Evolutionary conservation across 2,797 vertebrate genomes (phyloP), one percentile per base, ranked within the genome.

Genomic region (Clarias laeviceps): DNA sequence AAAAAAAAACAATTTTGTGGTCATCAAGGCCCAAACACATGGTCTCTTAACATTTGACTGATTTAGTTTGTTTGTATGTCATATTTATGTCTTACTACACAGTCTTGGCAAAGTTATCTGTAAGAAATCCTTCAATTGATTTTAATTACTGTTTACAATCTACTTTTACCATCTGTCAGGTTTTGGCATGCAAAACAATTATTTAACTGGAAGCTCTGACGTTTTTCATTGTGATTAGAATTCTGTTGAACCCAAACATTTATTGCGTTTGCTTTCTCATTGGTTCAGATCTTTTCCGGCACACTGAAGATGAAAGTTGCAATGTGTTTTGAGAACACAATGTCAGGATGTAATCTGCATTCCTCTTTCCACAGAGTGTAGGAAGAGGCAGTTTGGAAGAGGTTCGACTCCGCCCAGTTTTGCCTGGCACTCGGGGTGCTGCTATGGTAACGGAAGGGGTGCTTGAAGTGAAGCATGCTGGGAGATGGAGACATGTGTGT

Each of bases 401-500:
- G 72, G 96, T 96, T 32, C 95, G 97, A 34, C 96, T 99, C 27
- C 96, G 96, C 86, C 95, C 98, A 0, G 92, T 97, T 73, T 91
- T 97, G 57, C 93, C 96, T 0, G 86, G 93, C 27, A 93, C 95
- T 91, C 95, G 94, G 56, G 92, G 93, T 61, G 90, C 86, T 24
- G 87, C 91, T 81, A 94, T 97, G 0, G 93, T 98, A 92, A 95
- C 83, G 0, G 98, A 99, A 86, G 98, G 98, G 6, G 96, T 97
- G 0, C 95, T 99, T 90, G 98, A 99, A 89, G 96, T 99, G 91
- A 98, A 95, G 91, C 94, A 96, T 40, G 94, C 96, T 2, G 97
- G 98, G 74, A 97, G 80, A 88, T 99, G 98, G 98, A 96, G 97
- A 90, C 98, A 97, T 24, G 96, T 98, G 91, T 99, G 98, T 0